Base-by-base conservation (phyloP, 2,888 invertebrate species). In the Cryptosula pallasiana region DNA sequence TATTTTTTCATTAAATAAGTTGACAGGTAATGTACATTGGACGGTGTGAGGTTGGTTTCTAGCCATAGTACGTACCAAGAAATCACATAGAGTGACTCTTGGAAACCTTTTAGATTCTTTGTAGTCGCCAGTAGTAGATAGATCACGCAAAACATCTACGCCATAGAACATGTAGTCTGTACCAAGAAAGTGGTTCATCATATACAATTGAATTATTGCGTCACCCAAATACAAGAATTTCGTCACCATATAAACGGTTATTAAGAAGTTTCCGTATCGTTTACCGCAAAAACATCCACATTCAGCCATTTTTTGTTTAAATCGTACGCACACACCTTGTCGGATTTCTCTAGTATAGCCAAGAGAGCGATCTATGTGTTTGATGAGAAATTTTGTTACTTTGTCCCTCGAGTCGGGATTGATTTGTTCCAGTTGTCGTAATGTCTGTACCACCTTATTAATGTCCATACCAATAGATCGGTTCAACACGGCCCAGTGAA, bases 1-100 rank as follows among this genome's bases (percentile, higher is more conserved):
- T 45, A 75, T 73, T 71, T 75, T 75, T 54, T 75, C 75, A 54
- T 75, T 75, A 29, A 75, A 55, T 71, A 75, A 63, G 73, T 75
- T 75, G 25, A 75, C 70, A 5, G 74, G 74, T 23, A 75, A 71
- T 1, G 72, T 69, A 54, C 75, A 75, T 20, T 57, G 69, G 9
- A 35, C 69, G 3, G 55, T 72, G 72, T 71, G 69, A 25, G 55
- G 69, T 16, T 35, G 34, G 54, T 74, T 74, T 9, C 29, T 70
- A 13, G 45, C 70, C 45, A 70, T 36, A 20, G 23, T 45, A 13
- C 70, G 70, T 9, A 70, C 70, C 3, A 45, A 16, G 23, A 70
- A 70, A 27, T 70, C 70, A 54, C 70, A 70, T n/a, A 70, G 32
- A n/a, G 70, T 70, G 9, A 70, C 70, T 29, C 70, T 35, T 20